Evolutionary conservation across 1,140 invertebrate genomes (phyloP).

Genomic region (Drosophila equinoxialis): DNA sequence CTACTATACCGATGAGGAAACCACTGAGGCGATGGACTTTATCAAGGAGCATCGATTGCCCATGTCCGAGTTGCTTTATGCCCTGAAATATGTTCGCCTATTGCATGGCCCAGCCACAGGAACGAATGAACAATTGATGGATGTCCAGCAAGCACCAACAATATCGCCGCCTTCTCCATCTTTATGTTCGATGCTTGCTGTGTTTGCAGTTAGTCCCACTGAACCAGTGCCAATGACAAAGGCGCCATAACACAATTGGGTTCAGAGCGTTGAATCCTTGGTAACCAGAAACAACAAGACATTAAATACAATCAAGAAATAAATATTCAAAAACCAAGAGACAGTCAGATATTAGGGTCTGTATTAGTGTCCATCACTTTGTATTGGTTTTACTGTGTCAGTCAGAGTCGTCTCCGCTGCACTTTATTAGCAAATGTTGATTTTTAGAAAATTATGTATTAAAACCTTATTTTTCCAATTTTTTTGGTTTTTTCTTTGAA

Average conservation of each 20-base stretch:
- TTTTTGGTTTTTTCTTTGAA: too few relatives aligned
- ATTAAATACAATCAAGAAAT: background rate
- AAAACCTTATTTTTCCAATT: too few relatives aligned
- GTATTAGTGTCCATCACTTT: too few relatives aligned
- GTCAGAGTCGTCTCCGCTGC: too few relatives aligned
- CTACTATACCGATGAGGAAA: constrained; percentile 42
- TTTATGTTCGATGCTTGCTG: background rate
- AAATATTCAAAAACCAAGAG: background rate
- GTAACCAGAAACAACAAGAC: too few relatives aligned
- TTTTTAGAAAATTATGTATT: too few relatives aligned
- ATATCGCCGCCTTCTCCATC: background rate
- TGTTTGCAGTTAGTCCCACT: background rate
- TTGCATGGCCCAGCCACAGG: constrained; percentile 16
- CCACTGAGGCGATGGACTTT: constrained; percentile 39
- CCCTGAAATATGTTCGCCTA: constrained; percentile 55
- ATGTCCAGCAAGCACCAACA: background rate
- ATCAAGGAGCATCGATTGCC: constrained; percentile 46
- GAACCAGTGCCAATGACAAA: background rate
- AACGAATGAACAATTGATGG: constrained; percentile 6
- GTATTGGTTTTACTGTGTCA: too few relatives aligned
- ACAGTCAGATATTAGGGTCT: too few relatives aligned
- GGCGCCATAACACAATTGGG: background rate
- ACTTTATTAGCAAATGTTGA: too few relatives aligned
- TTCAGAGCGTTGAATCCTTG: too few relatives aligned
- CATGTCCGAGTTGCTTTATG: constrained; percentile 53